Conservation (phyloP, 2,888 invertebrate species). For the Fragum sueziense region DNA sequence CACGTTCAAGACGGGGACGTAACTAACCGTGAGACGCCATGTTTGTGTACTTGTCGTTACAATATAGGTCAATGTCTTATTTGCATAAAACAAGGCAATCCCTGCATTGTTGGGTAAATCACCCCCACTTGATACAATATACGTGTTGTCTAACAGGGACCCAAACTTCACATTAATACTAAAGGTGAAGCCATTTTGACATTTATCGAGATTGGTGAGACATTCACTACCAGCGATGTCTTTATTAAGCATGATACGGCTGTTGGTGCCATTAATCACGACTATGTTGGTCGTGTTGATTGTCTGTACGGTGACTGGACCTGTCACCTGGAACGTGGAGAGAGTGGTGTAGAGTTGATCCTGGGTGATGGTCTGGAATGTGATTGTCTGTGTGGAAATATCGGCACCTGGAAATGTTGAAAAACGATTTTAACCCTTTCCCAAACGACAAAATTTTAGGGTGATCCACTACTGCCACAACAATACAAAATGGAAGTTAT, state of each 20-base stretch:
- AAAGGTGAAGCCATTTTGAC: conserved; percentile 61
- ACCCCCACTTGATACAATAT: conserved; percentile 65
- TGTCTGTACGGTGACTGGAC: conserved; percentile 41
- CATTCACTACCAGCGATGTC: conserved; percentile 45
- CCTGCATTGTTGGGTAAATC: conserved; percentile 57
- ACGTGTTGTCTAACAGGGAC: conserved; percentile 55
- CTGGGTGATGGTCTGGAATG: conserved; percentile 50
- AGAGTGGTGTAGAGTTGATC: conserved; percentile 52
- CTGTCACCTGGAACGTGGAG: conserved; percentile 55
- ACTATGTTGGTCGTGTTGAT: conserved; percentile 37
- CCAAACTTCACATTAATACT: conserved; percentile 58
- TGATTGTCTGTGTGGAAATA: conserved; percentile 33
- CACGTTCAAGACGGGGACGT: conserved; percentile 48
- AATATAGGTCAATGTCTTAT: conserved; percentile 55
- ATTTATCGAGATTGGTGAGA: conserved; percentile 53
- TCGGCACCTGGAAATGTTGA: conserved; percentile 47
- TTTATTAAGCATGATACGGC: conserved; percentile 50
- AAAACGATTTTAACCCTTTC: no score
- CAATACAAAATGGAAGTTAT: no score
- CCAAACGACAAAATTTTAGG: no score
- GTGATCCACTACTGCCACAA: no score
- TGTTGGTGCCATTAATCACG: conserved; percentile 49
- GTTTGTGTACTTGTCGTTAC: conserved; percentile 61
- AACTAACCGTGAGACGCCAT: conserved; percentile 58
- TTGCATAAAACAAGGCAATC: conserved; percentile 59